phyloP scores from a whole-genome alignment of 2,797 vertebrate genomes.

The Poeciliopsis gracilis region DNA sequence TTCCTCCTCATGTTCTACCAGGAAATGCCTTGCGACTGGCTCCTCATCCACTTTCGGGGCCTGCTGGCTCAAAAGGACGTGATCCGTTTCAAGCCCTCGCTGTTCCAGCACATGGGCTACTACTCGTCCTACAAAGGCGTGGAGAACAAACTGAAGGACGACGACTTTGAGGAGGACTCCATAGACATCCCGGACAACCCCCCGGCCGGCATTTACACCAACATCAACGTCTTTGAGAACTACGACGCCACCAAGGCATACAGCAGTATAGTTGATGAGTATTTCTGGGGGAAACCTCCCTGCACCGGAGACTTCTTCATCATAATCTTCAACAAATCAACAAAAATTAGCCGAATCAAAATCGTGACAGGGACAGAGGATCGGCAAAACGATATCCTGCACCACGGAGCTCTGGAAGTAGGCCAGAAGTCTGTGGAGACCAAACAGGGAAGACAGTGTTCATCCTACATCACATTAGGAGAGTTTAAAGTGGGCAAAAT shows the following conservation, averaged over 20 bases:
- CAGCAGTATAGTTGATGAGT: slow-evolving; percentile 90
- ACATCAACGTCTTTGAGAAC: slow-evolving; percentile 93
- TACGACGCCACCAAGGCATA: slow-evolving; percentile 95
- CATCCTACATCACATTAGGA: slow-evolving; percentile 89
- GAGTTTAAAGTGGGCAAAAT: slow-evolving; percentile 94
- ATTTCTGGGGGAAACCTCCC: slow-evolving; percentile 96
- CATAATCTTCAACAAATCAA: slow-evolving; percentile 88
- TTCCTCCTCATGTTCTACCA: slow-evolving; percentile 99
- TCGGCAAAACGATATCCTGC: slow-evolving; percentile 92
- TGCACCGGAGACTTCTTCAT: slow-evolving; percentile 90
- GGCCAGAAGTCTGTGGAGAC: slow-evolving; percentile 85
- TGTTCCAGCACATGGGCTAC: slow-evolving; percentile 99
- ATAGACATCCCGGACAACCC: slow-evolving; percentile 98
- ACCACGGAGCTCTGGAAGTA: slow-evolving; percentile 91
- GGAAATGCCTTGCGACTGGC: slow-evolving; percentile 99
- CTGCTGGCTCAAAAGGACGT: slow-evolving; percentile 95
- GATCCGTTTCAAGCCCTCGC: slow-evolving; percentile 96
- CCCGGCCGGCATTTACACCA: slow-evolving; percentile 91
- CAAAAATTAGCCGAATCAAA: slow-evolving; percentile 91
- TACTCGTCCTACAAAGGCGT: slow-evolving; percentile 97
- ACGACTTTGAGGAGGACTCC: slow-evolving; percentile 96
- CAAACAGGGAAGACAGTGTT: slow-evolving; percentile 88
- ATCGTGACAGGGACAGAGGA: slow-evolving; percentile 93
- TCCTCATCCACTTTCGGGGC: slow-evolving; percentile 94
- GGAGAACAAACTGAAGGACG: slow-evolving; percentile 97